Percentiles rank a stretch among this genome's conserved stretches.
These are phyloP conservation scores for Bos javanicus DNA, from an alignment of 2,113 vertebrate genomes.

Conservation along the genomic window DNA sequence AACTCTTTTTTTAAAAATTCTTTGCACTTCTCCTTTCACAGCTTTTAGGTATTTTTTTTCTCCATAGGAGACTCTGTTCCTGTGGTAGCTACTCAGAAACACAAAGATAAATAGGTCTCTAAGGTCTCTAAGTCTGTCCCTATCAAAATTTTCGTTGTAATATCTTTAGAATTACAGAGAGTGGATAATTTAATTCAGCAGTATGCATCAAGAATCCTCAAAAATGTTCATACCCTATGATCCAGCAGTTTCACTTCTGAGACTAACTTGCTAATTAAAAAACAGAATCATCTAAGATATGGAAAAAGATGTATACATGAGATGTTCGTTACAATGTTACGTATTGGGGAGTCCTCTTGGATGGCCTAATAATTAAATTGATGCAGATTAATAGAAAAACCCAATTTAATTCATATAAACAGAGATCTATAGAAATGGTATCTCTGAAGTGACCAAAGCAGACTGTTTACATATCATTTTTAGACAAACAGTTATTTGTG, in stretches of 20 bases:
- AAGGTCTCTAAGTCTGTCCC: background rate
- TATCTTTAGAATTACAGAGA: slow-evolving; percentile 45
- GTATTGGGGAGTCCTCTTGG: background rate
- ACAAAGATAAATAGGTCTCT: slow-evolving; percentile 45
- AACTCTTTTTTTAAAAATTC: slow-evolving; percentile 41
- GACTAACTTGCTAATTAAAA: slow-evolving; percentile 29
- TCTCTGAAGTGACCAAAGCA: background rate
- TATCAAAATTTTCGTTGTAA: slow-evolving; percentile 43
- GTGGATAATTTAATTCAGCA: background rate
- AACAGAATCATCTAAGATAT: background rate
- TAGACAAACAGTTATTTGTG: background rate
- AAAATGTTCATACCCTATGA: background rate
- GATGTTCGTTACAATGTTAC: background rate
- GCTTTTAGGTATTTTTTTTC: slow-evolving; percentile 30
- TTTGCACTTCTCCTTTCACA: slow-evolving; percentile 66
- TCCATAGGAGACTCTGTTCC: slow-evolving; percentile 32
- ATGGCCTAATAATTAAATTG: background rate
- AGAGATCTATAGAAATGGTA: background rate
- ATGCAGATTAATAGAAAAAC: background rate
- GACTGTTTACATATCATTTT: background rate
- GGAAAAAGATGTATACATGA: background rate
- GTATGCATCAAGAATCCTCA: background rate
- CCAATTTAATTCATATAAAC: background rate
- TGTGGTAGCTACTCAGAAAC: slow-evolving; percentile 40
- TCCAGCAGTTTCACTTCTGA: background rate